Percentiles rank a stretch among this genome's conserved stretches.
These are phyloP conservation scores for Agrilus mali DNA, from an alignment of 2,888 invertebrate genomes.

Conservation along the genomic window DNA sequence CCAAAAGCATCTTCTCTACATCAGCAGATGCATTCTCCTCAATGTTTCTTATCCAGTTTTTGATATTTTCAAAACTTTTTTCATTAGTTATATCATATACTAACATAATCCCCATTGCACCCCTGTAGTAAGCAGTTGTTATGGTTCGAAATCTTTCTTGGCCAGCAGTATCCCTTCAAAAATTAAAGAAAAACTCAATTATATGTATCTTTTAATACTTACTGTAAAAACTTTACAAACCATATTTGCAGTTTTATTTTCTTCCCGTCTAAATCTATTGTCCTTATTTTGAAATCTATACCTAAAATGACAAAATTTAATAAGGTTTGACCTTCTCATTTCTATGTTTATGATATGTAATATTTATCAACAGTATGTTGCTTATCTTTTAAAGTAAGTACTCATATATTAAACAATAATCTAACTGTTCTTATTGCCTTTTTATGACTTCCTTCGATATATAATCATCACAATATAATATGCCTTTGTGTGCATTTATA, in stretches of 20 bases:
- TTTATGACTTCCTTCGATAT: too few species aligned
- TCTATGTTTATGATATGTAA: too few species aligned
- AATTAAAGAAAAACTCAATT: slow-evolving; percentile 1
- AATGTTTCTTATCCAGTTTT: slow-evolving; percentile 98
- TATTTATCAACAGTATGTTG: too few species aligned
- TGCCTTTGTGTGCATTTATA: too few species aligned
- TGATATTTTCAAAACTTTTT: slow-evolving; percentile 97
- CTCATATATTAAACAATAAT: too few species aligned
- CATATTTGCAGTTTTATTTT: slow-evolving; percentile 99
- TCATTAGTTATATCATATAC: slow-evolving; percentile 99
- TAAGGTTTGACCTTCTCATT: not conserved
- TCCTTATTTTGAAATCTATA: slow-evolving; percentile 98
- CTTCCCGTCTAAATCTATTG: slow-evolving; percentile 95
- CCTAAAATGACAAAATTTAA: slow-evolving; percentile 44
- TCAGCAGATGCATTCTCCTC: slow-evolving; percentile 98
- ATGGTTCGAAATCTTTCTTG: slow-evolving; percentile 98
- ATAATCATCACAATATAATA: too few species aligned
- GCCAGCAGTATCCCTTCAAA: slow-evolving; percentile 90
- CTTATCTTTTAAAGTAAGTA: too few species aligned
- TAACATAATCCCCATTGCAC: slow-evolving; percentile 99
- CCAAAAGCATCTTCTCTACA: slow-evolving; percentile 98
- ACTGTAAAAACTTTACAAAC: slow-evolving; percentile 38
- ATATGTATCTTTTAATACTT: not conserved
- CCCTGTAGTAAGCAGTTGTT: slow-evolving; percentile 98
- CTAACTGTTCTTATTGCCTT: too few species aligned